Conservation (phyloP, 2,797 vertebrate genomes). For the Oophaga sylvatica region DNA sequence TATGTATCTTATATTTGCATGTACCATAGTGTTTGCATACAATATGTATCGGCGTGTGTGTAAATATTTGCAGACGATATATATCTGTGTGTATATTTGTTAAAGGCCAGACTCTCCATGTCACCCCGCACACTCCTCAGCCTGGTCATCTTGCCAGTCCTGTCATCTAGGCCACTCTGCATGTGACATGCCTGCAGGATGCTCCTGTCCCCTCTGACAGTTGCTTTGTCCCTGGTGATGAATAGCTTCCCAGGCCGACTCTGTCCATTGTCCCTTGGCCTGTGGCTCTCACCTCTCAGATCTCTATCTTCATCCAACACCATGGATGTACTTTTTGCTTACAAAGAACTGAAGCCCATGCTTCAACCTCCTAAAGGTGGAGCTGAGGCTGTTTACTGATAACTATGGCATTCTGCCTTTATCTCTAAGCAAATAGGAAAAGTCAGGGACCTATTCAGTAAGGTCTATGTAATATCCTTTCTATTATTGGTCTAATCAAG, state of each 20-base stretch:
- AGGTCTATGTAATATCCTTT: constrained; percentile 64
- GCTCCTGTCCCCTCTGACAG: constrained; percentile 77
- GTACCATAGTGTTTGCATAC: constrained; percentile 50
- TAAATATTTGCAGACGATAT: constrained; percentile 56
- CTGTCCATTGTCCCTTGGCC: constrained; percentile 74
- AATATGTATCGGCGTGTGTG: constrained; percentile 44
- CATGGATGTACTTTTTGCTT: constrained; percentile 66
- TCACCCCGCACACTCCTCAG: constrained; percentile 58
- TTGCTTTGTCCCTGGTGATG: constrained; percentile 86
- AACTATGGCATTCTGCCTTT: constrained; percentile 66
- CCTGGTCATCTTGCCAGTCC: constrained; percentile 46
- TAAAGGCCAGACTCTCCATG: constrained; percentile 36
- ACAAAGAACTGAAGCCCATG: constrained; percentile 54
- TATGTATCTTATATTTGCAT: constrained; percentile 41
- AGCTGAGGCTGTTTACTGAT: constrained; percentile 65
- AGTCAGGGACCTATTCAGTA: constrained; percentile 68
- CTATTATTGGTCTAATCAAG: constrained; percentile 72
- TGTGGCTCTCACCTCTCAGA: constrained; percentile 71
- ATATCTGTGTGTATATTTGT: constrained; percentile 58
- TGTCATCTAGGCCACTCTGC: constrained; percentile 46
- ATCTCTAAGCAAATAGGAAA: constrained; percentile 68
- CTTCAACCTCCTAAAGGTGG: constrained; percentile 58
- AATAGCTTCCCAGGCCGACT: constrained; percentile 79
- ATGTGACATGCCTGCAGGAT: constrained; percentile 78
- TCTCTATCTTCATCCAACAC: constrained; percentile 78